Evolutionary conservation across 2,113 vertebrate genomes (phyloP).

Genomic region (Muntiacus muntjak): DNA sequence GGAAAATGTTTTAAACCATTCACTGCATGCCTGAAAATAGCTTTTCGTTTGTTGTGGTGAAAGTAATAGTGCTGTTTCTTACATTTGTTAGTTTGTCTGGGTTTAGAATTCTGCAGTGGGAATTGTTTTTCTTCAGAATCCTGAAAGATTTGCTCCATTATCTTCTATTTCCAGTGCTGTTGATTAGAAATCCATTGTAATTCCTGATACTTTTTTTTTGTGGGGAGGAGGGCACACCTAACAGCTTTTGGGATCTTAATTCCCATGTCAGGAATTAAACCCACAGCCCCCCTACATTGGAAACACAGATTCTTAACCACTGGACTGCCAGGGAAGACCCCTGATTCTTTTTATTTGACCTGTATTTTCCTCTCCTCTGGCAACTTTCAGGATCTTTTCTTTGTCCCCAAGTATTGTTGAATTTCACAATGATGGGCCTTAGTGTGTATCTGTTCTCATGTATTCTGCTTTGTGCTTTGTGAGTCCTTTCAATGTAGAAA

Average conservation of each 20-base stretch:
- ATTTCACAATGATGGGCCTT: not conserved
- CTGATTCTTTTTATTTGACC: slow-evolving; percentile 13
- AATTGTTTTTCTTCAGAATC: not conserved
- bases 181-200: slow-evolving; percentile 1
- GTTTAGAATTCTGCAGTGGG: slow-evolving; percentile 2
- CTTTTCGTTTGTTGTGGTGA: not conserved
- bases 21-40: not conserved
- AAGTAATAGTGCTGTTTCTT: not conserved
- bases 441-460: not conserved
- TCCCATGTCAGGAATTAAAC: not conserved
- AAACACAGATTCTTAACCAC: not conserved
- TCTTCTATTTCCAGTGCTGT: slow-evolving; percentile 15
- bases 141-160: not conserved
- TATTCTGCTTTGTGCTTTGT: not conserved
- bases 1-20: slow-evolving; percentile 24
- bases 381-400: slow-evolving; percentile 18
- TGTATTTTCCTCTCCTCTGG: not conserved
- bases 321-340: not conserved
- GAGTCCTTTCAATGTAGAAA: slow-evolving; percentile 8
- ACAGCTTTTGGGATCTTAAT: not conserved
- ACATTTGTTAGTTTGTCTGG: not conserved
- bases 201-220: slow-evolving; percentile 4
- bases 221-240: not conserved
- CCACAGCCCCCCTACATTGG: not conserved
- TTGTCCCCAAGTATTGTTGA: not conserved